phyloP scores from a whole-genome alignment of 2,113 vertebrate species.

The Catharus minimus region DNA sequence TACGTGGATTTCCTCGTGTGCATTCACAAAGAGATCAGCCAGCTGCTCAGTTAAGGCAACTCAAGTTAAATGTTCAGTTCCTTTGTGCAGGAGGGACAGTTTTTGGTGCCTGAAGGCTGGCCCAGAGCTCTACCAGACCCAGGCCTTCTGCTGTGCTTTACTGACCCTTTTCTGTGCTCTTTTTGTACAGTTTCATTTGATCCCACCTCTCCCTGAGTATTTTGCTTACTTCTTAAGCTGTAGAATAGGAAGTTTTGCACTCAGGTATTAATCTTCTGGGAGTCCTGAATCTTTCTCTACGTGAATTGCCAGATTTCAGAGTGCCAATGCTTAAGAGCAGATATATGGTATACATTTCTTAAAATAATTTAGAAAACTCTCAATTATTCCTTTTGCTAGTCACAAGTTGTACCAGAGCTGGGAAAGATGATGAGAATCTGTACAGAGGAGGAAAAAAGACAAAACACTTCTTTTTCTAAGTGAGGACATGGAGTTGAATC shows the following conservation, averaged over 20 bases:
- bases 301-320: constrained; percentile 26
- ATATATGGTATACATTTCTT: constrained; percentile 17
- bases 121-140: not conserved
- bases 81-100: not conserved
- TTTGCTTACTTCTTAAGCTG: constrained; percentile 13
- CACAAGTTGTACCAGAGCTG: constrained; percentile 13
- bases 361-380: constrained; percentile 46
- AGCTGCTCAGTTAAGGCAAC: constrained; percentile 84
- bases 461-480: not conserved
- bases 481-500: not conserved
- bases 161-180: not conserved
- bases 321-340: not conserved
- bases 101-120: constrained; percentile 17
- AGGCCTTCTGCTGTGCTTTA: not conserved
- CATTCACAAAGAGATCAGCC: constrained; percentile 90
- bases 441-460: not conserved
- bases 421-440: not conserved
- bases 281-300: not conserved
- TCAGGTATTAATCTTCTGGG: constrained; percentile 58
- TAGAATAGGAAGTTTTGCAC: constrained; percentile 61
- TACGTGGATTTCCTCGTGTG: constrained; percentile 94
- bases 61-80: not conserved
- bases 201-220: not conserved
- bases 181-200: constrained; percentile 34
- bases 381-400: constrained; percentile 40